Evolutionary conservation across 2,888 invertebrate genomes (phyloP), one percentile per base, ranked within the genome.

Genomic region (Uropetala carovei): DNA sequence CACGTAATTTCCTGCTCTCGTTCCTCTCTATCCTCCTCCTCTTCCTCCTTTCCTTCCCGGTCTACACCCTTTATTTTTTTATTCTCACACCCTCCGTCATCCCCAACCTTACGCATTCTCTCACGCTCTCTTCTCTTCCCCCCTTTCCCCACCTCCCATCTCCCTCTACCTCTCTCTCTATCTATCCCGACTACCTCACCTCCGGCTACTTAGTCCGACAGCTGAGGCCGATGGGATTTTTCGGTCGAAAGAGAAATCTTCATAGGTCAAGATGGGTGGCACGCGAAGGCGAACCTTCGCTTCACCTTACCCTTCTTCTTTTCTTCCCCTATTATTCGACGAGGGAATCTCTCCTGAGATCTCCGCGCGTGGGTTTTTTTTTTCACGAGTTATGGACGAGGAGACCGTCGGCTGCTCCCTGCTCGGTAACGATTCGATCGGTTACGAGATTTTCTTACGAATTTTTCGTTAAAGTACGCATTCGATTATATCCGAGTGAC

Each of bases 201-300:
- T 13, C 43, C 30, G 30, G 9, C 43, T 22, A 27, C 82, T 84
- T 56, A 43, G 84, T 56, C 84, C 30, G 82, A 82, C 82, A 82
- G 83, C 83, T 85, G 11, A 85, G 22, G 22, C 57, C 85, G 57
- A 85, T 57, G 85, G 85, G 85, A 85, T 58, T 85, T 82, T 85
- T 58, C 85, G n/a, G n/a, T 10, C 11, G 84, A 84, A 27, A n/a
- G 18, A 57, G 84, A 56, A 84, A 57, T 57, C 57, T 84, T 56
- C 57, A 57, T 84, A 57, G 85, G 85, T 85, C 85, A 85, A 22
- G 85, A 58, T 85, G 85, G 57, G 57, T 58, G 85, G 85, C 85
- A 85, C 85, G 85, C 56, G 84, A 84, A 56, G 84, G 56, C 56
- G 27, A 75, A n/a, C 75, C 75, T 27, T 75, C 18, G 22, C 27